These are phyloP conservation scores for Rhinogobio ventralis DNA, from an alignment of 2,797 vertebrate genomes.

Conservation along the genomic window DNA sequence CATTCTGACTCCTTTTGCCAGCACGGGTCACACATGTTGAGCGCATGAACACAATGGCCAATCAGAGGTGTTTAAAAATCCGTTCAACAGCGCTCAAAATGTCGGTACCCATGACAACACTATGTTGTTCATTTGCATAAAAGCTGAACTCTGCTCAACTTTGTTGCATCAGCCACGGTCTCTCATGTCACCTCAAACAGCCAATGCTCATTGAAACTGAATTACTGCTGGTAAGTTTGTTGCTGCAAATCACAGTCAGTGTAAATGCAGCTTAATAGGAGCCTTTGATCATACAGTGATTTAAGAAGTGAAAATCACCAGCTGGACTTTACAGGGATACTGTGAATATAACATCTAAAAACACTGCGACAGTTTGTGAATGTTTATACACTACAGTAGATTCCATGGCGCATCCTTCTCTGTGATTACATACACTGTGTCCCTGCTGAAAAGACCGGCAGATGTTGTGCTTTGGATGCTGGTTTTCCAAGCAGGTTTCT, in stretches of 20 bases:
- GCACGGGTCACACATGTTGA: no score
- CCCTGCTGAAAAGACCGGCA: neutral
- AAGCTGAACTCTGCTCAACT: neutral
- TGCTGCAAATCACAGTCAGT: slow-evolving; percentile 28
- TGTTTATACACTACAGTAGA: slow-evolving; percentile 32
- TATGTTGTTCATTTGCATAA: neutral
- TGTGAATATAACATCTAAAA: slow-evolving; percentile 39
- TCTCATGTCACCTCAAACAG: neutral
- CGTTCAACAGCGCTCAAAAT: no score
- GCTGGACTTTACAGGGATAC: slow-evolving; percentile 30
- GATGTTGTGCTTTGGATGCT: neutral
- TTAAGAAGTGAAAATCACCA: slow-evolving; percentile 48
- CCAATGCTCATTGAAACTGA: neutral
- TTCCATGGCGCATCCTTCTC: neutral
- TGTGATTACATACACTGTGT: slow-evolving; percentile 6
- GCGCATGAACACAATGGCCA: no score
- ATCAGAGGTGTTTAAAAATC: no score
- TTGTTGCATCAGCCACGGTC: neutral
- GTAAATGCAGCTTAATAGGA: slow-evolving; percentile 14
- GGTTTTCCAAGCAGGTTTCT: neutral
- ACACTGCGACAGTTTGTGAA: slow-evolving; percentile 16
- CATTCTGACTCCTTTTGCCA: no score
- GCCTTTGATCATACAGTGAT: slow-evolving; percentile 45
- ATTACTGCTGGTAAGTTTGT: neutral
- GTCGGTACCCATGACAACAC: no score